A percentile compares a stretch with the other conserved stretches of the same genome.
Conservation (phyloP, 30 jellyfish, hydroid and myxozoan genomes). For the Catostylus mosaicus region DNA sequence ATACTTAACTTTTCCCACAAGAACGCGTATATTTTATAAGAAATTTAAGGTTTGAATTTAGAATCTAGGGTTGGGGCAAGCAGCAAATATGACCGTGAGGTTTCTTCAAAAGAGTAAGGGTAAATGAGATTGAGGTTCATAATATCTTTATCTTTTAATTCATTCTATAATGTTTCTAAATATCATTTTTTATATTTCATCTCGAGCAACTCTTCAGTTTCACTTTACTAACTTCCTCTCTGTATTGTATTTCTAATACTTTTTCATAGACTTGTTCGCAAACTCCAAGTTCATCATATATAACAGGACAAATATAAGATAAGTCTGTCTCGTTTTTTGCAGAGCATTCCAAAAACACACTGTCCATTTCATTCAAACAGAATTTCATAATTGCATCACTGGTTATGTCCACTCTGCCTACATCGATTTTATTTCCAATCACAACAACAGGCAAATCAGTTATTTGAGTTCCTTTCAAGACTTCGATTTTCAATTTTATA, state of each 20-base stretch:
- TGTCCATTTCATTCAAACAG: conserved; percentile 43
- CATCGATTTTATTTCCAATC: conserved; percentile 50
- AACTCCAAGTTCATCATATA: conserved; percentile 51
- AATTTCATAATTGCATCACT: conserved; percentile 17
- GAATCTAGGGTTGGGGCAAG: too few relatives aligned
- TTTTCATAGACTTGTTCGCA: conserved; percentile 21
- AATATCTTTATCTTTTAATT: too few relatives aligned
- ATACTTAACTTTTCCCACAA: too few relatives aligned
- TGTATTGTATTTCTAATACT: conserved; percentile 23
- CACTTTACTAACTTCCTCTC: conserved; percentile 18
- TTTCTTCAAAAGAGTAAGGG: too few relatives aligned
- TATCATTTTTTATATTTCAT: too few relatives aligned
- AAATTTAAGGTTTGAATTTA: too few relatives aligned
- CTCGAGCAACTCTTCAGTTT: background rate
- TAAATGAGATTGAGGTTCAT: too few relatives aligned
- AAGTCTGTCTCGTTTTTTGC: conserved; percentile 24
- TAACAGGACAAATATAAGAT: conserved; percentile 10
- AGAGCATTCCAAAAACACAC: conserved; percentile 39
- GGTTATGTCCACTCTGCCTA: background rate
- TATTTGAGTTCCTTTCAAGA: conserved; percentile 1
- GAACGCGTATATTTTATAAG: too few relatives aligned
- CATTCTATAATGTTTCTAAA: too few relatives aligned
- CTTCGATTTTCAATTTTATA: conserved; percentile 23
- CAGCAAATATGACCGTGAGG: too few relatives aligned
- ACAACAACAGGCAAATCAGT: conserved; percentile 35